phyloP scores from a whole-genome alignment of 2,888 invertebrate species.

The Trisateles emortualis region DNA sequence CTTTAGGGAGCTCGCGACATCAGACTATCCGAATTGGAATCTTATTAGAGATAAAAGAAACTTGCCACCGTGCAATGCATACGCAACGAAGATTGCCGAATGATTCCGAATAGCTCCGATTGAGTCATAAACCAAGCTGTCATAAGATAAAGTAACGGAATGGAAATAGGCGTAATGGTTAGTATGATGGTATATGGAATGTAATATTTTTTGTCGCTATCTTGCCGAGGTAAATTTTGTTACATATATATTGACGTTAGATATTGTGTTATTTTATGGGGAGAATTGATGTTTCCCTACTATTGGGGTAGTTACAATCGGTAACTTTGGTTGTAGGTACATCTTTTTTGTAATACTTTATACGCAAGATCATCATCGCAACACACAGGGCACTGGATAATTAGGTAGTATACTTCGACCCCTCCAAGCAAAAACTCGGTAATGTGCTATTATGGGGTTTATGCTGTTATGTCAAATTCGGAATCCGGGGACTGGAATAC shows the following conservation, averaged over 20 bases:
- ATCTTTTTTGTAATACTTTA: background rate
- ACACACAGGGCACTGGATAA: no score
- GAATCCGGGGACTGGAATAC: no score
- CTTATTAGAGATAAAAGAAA: constrained; percentile 85
- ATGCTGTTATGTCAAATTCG: no score
- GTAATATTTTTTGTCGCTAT: constrained; percentile 30
- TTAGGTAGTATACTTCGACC: no score
- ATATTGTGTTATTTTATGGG: constrained; percentile 5
- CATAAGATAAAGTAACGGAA: constrained; percentile 55
- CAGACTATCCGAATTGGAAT: constrained; percentile 77
- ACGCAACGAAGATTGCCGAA: constrained; percentile 61
- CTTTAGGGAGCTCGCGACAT: constrained; percentile 78
- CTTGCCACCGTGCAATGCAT: constrained; percentile 77
- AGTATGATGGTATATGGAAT: constrained; percentile 39
- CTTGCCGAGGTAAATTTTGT: constrained; percentile 16
- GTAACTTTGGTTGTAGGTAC: background rate
- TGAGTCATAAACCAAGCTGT: constrained; percentile 64
- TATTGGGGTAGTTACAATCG: background rate
- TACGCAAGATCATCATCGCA: no score
- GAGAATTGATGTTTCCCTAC: background rate
- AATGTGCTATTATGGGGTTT: no score
- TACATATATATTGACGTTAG: constrained; percentile 15
- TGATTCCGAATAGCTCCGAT: constrained; percentile 40
- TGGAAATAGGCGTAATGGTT: constrained; percentile 57
- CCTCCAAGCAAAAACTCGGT: no score